Percentiles rank a stretch among this genome's conserved stretches.
Conservation (phyloP, 2,797 vertebrate genomes). For the Apodemus agrarius region DNA sequence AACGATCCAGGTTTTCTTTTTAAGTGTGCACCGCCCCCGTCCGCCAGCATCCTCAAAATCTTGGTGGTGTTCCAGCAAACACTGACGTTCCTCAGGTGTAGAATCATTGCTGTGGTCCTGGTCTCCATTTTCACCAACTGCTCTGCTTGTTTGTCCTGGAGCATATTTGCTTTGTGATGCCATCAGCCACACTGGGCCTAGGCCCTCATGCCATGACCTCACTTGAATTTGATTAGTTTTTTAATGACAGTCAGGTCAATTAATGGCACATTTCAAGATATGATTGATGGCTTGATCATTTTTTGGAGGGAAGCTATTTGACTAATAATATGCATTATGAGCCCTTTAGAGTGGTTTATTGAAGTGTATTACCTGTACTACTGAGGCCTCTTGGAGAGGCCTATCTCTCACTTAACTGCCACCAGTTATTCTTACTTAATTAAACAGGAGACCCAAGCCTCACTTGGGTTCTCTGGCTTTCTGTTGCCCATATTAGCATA, state of each 20-base stretch:
- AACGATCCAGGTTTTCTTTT: constrained; percentile 7
- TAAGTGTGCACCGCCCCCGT: neutral
- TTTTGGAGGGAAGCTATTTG: neutral
- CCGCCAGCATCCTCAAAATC: neutral
- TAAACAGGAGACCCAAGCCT: neutral
- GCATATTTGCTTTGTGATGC: neutral
- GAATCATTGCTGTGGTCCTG: neutral
- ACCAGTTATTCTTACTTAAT: neutral
- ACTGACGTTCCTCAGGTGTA: neutral
- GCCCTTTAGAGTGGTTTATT: neutral
- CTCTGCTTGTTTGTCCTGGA: neutral
- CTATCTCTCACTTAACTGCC: no score
- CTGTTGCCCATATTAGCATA: neutral
- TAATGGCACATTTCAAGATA: neutral
- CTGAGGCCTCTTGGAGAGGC: neutral
- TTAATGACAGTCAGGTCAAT: neutral
- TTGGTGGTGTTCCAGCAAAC: neutral
- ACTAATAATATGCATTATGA: neutral
- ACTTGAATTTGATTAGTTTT: neutral
- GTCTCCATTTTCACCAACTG: neutral
- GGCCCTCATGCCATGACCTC: neutral
- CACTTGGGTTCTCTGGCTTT: neutral
- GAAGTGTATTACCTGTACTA: neutral
- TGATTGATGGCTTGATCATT: neutral
- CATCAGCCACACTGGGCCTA: neutral